Base-by-base conservation (phyloP, 2,113 vertebrate species). In the Cygnus atratus region DNA sequence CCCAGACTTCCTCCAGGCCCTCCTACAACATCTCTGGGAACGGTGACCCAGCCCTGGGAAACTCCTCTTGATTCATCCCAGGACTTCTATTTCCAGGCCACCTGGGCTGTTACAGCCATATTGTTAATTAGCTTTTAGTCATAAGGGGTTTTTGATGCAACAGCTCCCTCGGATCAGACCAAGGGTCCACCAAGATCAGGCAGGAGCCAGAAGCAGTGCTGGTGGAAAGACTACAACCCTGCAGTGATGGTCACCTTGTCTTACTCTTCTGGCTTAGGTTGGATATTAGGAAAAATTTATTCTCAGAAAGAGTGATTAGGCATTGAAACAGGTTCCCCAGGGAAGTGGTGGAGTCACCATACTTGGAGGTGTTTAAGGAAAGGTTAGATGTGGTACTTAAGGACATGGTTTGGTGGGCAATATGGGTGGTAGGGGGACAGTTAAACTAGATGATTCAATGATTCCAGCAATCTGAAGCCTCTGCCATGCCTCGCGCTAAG, bases 51-150 rank as follows among this genome's bases (percentile, higher is more conserved):
- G 54, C 11, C 20, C 46, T 43, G 39, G n/a, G 21, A 55, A 62
- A 33, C 19, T 43, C 59, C 2, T 63, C 35, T 39, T 43, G 12
- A 0, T 4, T 63, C n/a, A 22, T 59, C 59, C 65, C 15, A 26
- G 28, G 24, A 16, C 10, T n/a, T 66, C 28, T 6, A 3, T 26
- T 39, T 63, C 26, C 57, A 50, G 41, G 63, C 37, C 21, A 29
- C 63, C 25, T 22, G 8, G 31, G 37, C 24, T 46, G 10, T 35
- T 59, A 46, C 0, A 0, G 43, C 11, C 13, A 0, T 41, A 16
- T 26, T 2, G 3, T 33, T 59, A 25, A 26, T 26, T 25, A 65
- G 19, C 50, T 71, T 29, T 48, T 18, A 52, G 20, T 71, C 43
- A 83, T n/a, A 13, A 50, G 11, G 35, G 48, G 5, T 0, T 43